These are phyloP conservation scores for Melanotaenia maccullochi DNA, from an alignment of 2,797 vertebrate genomes.

Conservation along the genomic window DNA sequence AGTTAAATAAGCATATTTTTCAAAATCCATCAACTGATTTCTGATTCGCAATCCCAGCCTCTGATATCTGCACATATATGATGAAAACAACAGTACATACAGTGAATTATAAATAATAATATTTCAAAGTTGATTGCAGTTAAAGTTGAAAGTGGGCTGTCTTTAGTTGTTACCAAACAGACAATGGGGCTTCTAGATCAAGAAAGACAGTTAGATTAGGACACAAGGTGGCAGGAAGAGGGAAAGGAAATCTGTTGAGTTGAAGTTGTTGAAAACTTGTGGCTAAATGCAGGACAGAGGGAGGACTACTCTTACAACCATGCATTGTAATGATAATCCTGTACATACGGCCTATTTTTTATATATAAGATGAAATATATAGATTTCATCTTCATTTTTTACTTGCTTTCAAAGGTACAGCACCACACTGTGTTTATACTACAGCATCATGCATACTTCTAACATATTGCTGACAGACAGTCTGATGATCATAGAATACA, in stretches of 20 bases:
- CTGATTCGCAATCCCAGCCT: neutral
- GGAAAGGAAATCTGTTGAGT: neutral
- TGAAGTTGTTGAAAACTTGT: neutral
- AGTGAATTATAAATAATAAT: neutral
- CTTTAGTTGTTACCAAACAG: neutral
- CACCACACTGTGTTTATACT: neutral
- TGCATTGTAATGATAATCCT: too few relatives aligned
- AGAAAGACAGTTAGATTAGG: neutral
- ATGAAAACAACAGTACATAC: neutral
- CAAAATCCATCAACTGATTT: neutral
- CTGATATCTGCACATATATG: neutral
- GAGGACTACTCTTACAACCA: neutral
- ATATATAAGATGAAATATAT: too few relatives aligned
- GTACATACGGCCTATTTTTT: too few relatives aligned
- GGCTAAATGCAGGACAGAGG: too few relatives aligned
- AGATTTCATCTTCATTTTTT: too few relatives aligned
- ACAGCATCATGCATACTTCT: neutral
- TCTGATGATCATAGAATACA: neutral
- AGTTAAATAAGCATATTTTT: neutral
- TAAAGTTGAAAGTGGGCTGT: neutral
- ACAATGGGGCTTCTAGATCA: neutral
- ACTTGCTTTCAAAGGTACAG: too few relatives aligned
- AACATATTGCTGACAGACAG: neutral
- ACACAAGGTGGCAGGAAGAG: neutral
- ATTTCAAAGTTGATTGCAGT: neutral